These are phyloP conservation scores for Zaprionus taronus DNA, from an alignment of 1,140 invertebrate species.

Conservation along the genomic window DNA sequence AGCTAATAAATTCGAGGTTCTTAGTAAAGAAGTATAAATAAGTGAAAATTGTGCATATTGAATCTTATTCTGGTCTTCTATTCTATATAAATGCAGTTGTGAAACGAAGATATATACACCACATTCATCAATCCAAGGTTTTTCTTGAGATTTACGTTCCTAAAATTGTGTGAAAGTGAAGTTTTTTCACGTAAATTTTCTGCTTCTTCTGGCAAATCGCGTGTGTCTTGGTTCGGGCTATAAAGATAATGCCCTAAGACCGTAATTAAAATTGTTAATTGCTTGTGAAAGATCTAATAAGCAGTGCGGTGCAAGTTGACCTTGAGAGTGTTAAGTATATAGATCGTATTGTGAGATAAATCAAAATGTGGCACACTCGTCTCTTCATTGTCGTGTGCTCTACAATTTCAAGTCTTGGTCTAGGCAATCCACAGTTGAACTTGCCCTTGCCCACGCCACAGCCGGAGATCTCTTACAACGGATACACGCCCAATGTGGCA, in stretches of 20 bases:
- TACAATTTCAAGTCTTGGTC: slow-evolving; percentile 25
- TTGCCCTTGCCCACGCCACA: slow-evolving; percentile 85
- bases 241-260: slow-evolving; percentile 36
- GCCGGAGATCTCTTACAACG: slow-evolving; percentile 74
- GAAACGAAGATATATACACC: no score
- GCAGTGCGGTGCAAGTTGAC: slow-evolving; percentile 46
- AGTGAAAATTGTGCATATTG: neutral
- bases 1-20: neutral
- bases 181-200: neutral
- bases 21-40: neutral
- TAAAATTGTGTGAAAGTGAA: neutral
- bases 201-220: slow-evolving; percentile 6
- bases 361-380: slow-evolving; percentile 47
- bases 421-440: slow-evolving; percentile 85
- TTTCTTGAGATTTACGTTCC: neutral
- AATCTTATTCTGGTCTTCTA: neutral
- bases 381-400: slow-evolving; percentile 36
- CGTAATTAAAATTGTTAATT: slow-evolving; percentile 71
- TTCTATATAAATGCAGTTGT: no score
- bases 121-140: no score
- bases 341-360: slow-evolving; percentile 62
- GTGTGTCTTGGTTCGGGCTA: slow-evolving; percentile 9
- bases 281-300: slow-evolving; percentile 74
- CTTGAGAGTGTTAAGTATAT: slow-evolving; percentile 68
- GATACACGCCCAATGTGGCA: slow-evolving; percentile 71